Conservation (phyloP, 2,888 invertebrate genomes). For the Leucophora obtusa region DNA sequence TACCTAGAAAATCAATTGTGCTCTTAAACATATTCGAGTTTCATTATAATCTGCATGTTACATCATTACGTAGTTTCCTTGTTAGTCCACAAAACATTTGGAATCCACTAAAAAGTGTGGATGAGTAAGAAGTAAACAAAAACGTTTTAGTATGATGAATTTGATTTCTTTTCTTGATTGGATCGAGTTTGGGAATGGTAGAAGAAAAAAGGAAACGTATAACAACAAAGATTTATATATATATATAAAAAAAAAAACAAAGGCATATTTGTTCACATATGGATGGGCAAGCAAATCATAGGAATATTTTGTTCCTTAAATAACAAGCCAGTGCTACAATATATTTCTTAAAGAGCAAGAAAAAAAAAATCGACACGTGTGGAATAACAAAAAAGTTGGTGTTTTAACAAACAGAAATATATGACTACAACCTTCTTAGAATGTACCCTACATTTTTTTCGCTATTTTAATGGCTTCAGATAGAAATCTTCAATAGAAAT, state of each 20-base stretch:
- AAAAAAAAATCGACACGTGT: slow-evolving; percentile 8
- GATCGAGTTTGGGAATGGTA: neutral
- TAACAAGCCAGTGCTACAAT: neutral
- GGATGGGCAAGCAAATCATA: neutral
- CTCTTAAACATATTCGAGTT: too few species aligned
- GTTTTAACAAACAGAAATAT: neutral
- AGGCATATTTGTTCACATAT: slow-evolving; percentile 11
- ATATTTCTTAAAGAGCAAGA: slow-evolving; percentile 7
- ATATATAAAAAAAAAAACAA: neutral
- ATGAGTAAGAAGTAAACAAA: neutral
- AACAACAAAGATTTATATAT: slow-evolving; percentile 23
- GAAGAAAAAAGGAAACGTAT: neutral
- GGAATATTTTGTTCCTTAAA: neutral
- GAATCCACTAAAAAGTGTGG: slow-evolving; percentile 1
- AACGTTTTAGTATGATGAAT: slow-evolving; percentile 53
- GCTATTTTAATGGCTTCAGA: too few species aligned
- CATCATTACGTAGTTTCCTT: too few species aligned
- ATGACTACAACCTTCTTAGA: neutral
- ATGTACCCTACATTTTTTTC: neutral
- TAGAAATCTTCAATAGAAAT: too few species aligned
- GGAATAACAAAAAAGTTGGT: neutral
- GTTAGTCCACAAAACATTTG: slow-evolving; percentile 17
- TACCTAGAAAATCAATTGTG: too few species aligned
- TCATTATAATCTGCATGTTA: too few species aligned
- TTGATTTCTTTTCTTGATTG: neutral